These are phyloP conservation scores for Gadus chalcogrammus DNA, from an alignment of 2,113 vertebrate species.

Conservation along the genomic window DNA sequence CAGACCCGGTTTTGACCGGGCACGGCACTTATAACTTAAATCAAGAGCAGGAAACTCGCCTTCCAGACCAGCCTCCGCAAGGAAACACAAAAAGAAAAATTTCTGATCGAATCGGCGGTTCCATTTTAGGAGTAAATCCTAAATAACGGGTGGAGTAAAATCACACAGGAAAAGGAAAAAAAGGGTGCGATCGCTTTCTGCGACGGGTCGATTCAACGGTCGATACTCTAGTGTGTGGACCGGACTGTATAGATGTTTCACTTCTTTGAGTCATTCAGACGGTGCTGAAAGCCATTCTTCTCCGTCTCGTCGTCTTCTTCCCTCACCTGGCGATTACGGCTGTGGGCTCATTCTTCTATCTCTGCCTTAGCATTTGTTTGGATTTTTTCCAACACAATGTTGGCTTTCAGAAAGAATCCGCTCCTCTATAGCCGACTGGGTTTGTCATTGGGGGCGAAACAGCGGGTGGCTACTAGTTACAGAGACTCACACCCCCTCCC, in stretches of 20 bases:
- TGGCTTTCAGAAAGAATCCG: conserved; percentile 69
- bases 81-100: neutral
- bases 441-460: conserved; percentile 73
- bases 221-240: neutral
- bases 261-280: conserved; percentile 35
- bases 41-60: neutral
- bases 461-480: conserved; percentile 75
- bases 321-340: conserved; percentile 45
- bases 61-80: too few relatives aligned
- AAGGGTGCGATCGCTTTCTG: too few relatives aligned
- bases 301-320: conserved; percentile 36
- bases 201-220: too few relatives aligned
- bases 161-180: too few relatives aligned
- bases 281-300: conserved; percentile 31
- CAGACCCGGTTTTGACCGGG: too few relatives aligned
- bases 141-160: too few relatives aligned
- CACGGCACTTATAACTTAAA: neutral
- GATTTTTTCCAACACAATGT: conserved; percentile 65
- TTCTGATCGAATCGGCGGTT: too few relatives aligned
- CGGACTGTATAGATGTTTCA: conserved; percentile 9
- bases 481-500: conserved; percentile 40
- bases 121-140: too few relatives aligned
- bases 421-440: conserved; percentile 57
- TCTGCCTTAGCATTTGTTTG: conserved; percentile 61
- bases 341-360: conserved; percentile 51